Evolutionary conservation across 2,888 invertebrate genomes (phyloP).

Genomic region (Lithophane socia): DNA sequence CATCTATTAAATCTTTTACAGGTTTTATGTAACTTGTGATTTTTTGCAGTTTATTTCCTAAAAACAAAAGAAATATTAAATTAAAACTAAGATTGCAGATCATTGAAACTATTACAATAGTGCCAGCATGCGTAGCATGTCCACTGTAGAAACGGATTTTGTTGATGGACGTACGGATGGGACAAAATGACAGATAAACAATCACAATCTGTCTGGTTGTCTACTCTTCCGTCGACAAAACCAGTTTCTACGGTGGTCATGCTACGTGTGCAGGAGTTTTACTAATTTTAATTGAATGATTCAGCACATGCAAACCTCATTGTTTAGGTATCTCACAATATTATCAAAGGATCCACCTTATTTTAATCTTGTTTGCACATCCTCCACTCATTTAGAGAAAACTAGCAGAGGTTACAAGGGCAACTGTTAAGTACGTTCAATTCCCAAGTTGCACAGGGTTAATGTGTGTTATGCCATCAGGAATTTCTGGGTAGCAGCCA

Average conservation of each 20-base stretch:
- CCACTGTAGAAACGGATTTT: no score
- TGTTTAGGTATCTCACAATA: neutral
- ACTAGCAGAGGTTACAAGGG: neutral
- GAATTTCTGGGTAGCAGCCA: neutral
- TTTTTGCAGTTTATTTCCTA: constrained; percentile 79
- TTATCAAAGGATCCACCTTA: neutral
- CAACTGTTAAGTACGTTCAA: neutral
- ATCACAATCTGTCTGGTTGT: no score
- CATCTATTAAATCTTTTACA: constrained; percentile 73
- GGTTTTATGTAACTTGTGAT: constrained; percentile 80
- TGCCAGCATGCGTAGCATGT: no score
- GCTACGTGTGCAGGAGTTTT: neutral
- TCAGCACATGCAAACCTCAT: neutral
- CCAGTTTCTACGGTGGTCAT: no score
- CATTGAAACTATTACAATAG: neutral
- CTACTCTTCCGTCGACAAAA: no score
- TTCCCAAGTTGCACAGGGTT: neutral
- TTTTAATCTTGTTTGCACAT: neutral
- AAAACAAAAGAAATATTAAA: constrained; percentile 57
- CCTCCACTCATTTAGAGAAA: no score
- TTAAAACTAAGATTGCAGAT: neutral
- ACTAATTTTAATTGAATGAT: no score
- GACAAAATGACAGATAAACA: no score
- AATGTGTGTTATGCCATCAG: neutral
- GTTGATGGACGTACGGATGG: no score